Percentiles rank a stretch among this genome's conserved stretches.
phyloP scores from a whole-genome alignment of 1,140 invertebrate species.

The Drosophila pectinifera region DNA sequence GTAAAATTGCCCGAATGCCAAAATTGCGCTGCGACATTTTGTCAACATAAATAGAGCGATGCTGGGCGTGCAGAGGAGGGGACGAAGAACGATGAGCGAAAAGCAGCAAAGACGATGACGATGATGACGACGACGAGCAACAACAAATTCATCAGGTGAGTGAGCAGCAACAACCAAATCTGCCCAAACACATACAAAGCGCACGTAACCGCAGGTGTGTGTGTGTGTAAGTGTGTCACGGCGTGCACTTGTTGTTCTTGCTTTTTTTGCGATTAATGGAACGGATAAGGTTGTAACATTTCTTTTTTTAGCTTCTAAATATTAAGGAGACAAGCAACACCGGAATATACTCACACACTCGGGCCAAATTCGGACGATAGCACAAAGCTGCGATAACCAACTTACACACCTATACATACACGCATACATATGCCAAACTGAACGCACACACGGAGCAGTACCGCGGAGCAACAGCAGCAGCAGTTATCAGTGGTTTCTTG shows the following conservation, averaged over 20 bases:
- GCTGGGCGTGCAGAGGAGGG: background rate
- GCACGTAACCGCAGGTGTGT: background rate
- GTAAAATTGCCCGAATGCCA: slow-evolving; percentile 63
- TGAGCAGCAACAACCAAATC: slow-evolving; percentile 44
- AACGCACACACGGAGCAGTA: slow-evolving; percentile 22
- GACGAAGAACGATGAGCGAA: slow-evolving; percentile 23
- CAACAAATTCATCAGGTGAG: slow-evolving; percentile 62
- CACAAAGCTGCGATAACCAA: slow-evolving; percentile 61
- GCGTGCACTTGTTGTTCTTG: slow-evolving; percentile 46
- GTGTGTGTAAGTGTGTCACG: slow-evolving; percentile 35
- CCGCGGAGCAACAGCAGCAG: background rate
- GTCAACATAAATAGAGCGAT: slow-evolving; percentile 16
- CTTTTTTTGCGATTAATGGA: slow-evolving; percentile 15
- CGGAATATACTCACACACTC: slow-evolving; percentile 68
- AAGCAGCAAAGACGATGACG: slow-evolving; percentile 41
- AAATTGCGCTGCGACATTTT: slow-evolving; percentile 43
- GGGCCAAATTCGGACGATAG: slow-evolving; percentile 30
- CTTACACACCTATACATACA: slow-evolving; percentile 2
- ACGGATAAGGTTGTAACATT: slow-evolving; percentile 45
- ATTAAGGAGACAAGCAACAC: slow-evolving; percentile 28
- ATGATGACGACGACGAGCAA: slow-evolving; percentile 40
- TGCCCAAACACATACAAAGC: slow-evolving; percentile 43
- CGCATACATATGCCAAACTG: slow-evolving; percentile 51
- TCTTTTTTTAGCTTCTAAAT: slow-evolving; percentile 62
- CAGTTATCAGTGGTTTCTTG: slow-evolving; percentile 36